Percentiles rank a stretch among this genome's conserved stretches.
phyloP scores from a whole-genome alignment of 2,888 invertebrate species.

The Drosophila algonquin region DNA sequence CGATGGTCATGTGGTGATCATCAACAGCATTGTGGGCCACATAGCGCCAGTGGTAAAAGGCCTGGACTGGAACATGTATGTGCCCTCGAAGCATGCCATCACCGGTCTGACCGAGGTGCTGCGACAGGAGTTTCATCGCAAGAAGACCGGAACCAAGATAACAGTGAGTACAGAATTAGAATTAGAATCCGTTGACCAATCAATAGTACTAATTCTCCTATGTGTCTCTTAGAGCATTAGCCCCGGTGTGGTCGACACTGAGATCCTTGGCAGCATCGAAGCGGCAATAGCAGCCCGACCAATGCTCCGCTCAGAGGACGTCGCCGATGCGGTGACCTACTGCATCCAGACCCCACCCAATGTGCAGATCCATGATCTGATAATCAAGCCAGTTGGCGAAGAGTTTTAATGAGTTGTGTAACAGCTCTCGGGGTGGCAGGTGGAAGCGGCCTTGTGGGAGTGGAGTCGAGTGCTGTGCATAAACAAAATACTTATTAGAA shows the following conservation, averaged over 20 bases:
- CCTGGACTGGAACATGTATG: slow-evolving; percentile 71
- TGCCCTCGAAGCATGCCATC: slow-evolving; percentile 76
- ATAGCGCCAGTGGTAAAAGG: slow-evolving; percentile 59
- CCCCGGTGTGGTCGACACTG: slow-evolving; percentile 69
- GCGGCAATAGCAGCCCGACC: slow-evolving; percentile 19
- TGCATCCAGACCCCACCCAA: slow-evolving; percentile 73
- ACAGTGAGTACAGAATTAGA: slow-evolving; percentile 52
- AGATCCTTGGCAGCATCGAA: slow-evolving; percentile 51
- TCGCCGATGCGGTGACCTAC: slow-evolving; percentile 74
- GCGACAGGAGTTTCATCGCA: slow-evolving; percentile 76
- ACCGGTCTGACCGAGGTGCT: slow-evolving; percentile 74
- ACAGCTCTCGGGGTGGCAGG: neutral
- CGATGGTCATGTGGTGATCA: slow-evolving; percentile 85
- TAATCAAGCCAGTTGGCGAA: slow-evolving; percentile 50
- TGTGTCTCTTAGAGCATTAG: slow-evolving; percentile 69
- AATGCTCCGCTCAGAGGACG: slow-evolving; percentile 66
- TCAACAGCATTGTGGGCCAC: slow-evolving; percentile 82
- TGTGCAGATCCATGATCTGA: slow-evolving; percentile 63
- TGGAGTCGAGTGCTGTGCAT: neutral
- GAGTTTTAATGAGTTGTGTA: slow-evolving; percentile 19
- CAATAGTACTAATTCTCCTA: neutral
- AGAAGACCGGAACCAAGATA: slow-evolving; percentile 65
- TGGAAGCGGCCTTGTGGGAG: neutral
- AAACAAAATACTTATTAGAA: neutral
- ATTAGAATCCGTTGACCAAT: neutral